A percentile compares a stretch with the other conserved stretches of the same genome.
Conservation (phyloP, 2,888 invertebrate genomes). For the Drosophila quasianomalipes region DNA sequence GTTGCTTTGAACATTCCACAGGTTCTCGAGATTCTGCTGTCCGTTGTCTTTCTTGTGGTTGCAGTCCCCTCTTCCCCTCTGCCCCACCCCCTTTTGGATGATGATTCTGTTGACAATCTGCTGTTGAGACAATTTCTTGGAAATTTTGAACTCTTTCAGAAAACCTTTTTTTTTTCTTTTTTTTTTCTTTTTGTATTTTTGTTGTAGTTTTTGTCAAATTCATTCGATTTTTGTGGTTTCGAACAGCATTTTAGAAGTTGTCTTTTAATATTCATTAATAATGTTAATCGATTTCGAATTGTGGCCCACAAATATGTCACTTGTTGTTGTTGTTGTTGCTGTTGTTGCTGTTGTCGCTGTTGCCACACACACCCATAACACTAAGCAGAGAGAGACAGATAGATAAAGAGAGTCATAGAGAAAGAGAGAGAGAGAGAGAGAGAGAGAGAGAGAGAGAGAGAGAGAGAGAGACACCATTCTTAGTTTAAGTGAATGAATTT, state of each 20-base stretch:
- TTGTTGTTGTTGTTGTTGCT: conserved; percentile 3
- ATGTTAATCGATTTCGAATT: conserved; percentile 67
- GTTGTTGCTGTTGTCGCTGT: background rate
- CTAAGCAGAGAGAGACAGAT: background rate
- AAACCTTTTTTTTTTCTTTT: conserved; percentile 31
- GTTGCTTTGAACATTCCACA: conserved; percentile 60
- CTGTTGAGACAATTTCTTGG: conserved; percentile 44
- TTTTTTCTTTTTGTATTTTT: conserved; percentile 16
- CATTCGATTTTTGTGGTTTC: conserved; percentile 32
- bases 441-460: background rate
- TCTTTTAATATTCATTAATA: conserved; percentile 71
- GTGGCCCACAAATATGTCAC: conserved; percentile 25
- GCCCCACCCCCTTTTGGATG: conserved; percentile 34
- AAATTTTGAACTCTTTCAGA: conserved; percentile 57
- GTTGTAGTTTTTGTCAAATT: conserved; percentile 24
- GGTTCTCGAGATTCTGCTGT: conserved; percentile 47
- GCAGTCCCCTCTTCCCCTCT: background rate
- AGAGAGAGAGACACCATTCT: background rate
- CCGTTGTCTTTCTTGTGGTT: conserved; percentile 7
- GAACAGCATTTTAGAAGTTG: conserved; percentile 4
- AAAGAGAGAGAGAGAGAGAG: background rate
- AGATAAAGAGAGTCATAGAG: background rate
- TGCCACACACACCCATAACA: conserved; percentile 9
- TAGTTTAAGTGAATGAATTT: too few species aligned
- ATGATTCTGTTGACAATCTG: conserved; percentile 83